Evolutionary conservation across 1,140 invertebrate genomes (phyloP).

Genomic region (Cydia amplana): DNA sequence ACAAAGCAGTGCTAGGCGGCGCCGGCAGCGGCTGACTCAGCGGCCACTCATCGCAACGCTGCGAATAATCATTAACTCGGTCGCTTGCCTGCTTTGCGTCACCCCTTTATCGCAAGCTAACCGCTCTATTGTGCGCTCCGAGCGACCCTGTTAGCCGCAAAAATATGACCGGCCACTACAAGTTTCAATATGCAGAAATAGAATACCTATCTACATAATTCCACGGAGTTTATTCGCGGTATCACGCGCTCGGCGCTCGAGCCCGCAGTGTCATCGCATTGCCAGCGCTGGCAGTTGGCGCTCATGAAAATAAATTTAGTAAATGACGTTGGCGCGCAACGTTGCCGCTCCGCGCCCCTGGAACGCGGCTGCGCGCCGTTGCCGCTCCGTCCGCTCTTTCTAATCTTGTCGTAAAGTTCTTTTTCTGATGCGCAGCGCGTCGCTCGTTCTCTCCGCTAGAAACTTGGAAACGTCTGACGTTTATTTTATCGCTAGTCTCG

Average conservation of each 20-base stretch:
- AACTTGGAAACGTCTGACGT: slow-evolving; percentile 74
- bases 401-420: slow-evolving; percentile 80
- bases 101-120: slow-evolving; percentile 72
- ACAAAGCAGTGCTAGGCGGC: slow-evolving; percentile 41
- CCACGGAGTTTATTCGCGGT: slow-evolving; percentile 53
- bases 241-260: slow-evolving; percentile 56
- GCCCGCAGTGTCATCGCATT: slow-evolving; percentile 60
- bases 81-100: slow-evolving; percentile 60
- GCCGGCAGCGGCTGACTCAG: slow-evolving; percentile 60
- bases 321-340: slow-evolving; percentile 72
- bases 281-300: slow-evolving; percentile 63
- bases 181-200: slow-evolving; percentile 58
- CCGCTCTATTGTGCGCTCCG: slow-evolving; percentile 56
- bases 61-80: slow-evolving; percentile 64
- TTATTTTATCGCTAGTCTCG: slow-evolving; percentile 71
- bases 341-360: slow-evolving; percentile 70
- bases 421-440: slow-evolving; percentile 78
- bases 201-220: slow-evolving; percentile 50
- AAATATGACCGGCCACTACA: slow-evolving; percentile 48
- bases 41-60: slow-evolving; percentile 72
- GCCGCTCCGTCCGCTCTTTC: slow-evolving; percentile 76
- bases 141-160: slow-evolving; percentile 46
- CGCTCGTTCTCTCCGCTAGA: slow-evolving; percentile 72
- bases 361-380: slow-evolving; percentile 75
- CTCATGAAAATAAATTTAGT: slow-evolving; percentile 80